These are phyloP conservation scores for Muschampia plurimacula DNA, from an alignment of 2,888 invertebrate genomes.

Conservation along the genomic window DNA sequence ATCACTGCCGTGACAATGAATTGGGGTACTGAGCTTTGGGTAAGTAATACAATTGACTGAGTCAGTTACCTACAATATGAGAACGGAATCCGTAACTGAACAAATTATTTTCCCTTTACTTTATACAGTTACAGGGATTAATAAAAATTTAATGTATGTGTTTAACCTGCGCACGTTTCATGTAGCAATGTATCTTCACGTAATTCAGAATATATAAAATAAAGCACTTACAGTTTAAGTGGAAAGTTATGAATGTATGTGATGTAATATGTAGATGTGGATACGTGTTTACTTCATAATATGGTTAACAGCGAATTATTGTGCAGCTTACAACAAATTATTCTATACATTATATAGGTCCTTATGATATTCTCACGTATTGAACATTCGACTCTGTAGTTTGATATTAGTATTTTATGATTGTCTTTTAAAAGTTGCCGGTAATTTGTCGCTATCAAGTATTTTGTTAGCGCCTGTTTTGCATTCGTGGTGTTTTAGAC, in stretches of 20 bases:
- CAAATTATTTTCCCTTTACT: constrained; percentile 34
- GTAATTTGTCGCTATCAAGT: background rate
- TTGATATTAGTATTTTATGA: background rate
- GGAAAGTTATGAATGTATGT: constrained; percentile 22
- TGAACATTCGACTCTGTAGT: background rate
- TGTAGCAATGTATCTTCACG: background rate
- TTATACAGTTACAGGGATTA: background rate
- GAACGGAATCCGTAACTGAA: constrained; percentile 22
- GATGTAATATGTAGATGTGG: background rate
- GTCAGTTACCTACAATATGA: constrained; percentile 30
- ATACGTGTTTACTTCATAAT: constrained; percentile 32
- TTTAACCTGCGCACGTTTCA: background rate
- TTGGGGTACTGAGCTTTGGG: constrained; percentile 90
- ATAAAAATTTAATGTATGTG: background rate
- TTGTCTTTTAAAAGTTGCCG: background rate
- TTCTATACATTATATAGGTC: background rate
- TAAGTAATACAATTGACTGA: constrained; percentile 70
- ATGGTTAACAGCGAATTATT: constrained; percentile 11
- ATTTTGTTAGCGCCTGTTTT: background rate
- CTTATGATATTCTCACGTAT: background rate
- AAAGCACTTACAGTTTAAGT: constrained; percentile 7
- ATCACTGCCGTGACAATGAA: constrained; percentile 83
- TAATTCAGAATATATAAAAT: background rate
- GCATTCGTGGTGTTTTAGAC: background rate
- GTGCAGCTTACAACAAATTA: constrained; percentile 15